Evolutionary conservation across 2,113 vertebrate genomes (phyloP).

Genomic region (Sus scrofa): DNA sequence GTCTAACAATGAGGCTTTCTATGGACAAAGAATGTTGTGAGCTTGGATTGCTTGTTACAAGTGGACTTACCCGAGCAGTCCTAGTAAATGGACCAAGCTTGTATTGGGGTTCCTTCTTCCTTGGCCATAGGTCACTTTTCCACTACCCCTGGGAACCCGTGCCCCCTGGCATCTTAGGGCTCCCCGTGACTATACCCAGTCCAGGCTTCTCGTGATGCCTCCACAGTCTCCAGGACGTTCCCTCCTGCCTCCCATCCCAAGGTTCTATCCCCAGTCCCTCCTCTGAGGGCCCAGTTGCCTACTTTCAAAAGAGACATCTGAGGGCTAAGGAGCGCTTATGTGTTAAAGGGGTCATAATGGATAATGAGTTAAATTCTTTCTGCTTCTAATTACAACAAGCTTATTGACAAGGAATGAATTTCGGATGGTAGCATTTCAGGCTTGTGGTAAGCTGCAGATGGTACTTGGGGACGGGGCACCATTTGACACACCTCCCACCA

Average conservation of each 20-base stretch:
- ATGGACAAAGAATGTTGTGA: constrained; percentile 8
- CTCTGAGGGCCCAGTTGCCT: not conserved
- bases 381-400: constrained; percentile 5
- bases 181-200: not conserved
- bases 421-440: constrained; percentile 36
- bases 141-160: not conserved
- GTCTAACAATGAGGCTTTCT: constrained; percentile 18
- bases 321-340: not conserved
- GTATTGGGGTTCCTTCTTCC: not conserved
- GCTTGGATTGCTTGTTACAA: constrained; percentile 29
- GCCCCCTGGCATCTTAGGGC: not conserved
- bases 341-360: not conserved
- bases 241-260: not conserved
- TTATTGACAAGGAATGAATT: constrained; percentile 39
- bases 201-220: not conserved
- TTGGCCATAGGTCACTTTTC: not conserved
- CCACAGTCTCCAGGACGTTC: not conserved
- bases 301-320: constrained; percentile 37
- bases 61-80: constrained; percentile 15
- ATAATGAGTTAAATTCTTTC: constrained; percentile 31
- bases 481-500: not conserved
- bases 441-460: not conserved
- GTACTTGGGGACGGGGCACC: not conserved
- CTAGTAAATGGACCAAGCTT: not conserved
- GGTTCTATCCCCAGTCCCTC: not conserved